Percentiles rank a stretch among this genome's conserved stretches.
These are phyloP conservation scores for Meta bourneti DNA, from an alignment of 2,888 invertebrate species.

Conservation along the genomic window DNA sequence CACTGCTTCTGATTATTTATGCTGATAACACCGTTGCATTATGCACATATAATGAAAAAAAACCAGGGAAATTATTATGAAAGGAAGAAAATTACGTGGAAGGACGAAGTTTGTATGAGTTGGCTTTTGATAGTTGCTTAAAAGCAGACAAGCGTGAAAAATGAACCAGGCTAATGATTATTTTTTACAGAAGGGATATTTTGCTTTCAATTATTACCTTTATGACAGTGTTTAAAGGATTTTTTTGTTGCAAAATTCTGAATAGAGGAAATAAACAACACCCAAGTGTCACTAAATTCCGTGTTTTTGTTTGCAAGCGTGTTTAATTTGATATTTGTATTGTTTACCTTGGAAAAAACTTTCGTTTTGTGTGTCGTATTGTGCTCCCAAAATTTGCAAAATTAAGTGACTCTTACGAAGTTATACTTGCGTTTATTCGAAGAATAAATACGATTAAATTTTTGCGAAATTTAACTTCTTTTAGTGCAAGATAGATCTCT, in stretches of 20 bases:
- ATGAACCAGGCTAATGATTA: conserved; percentile 67
- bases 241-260: not conserved
- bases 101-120: not conserved
- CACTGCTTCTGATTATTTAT: too few species aligned
- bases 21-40: too few species aligned
- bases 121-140: conserved; percentile 21
- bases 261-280: not conserved
- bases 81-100: not conserved
- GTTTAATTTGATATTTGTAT: not conserved
- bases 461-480: too few species aligned
- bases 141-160: conserved; percentile 55
- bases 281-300: not conserved
- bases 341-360: not conserved
- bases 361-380: not conserved
- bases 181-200: conserved; percentile 25
- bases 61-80: not conserved
- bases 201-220: conserved; percentile 13
- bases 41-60: not conserved
- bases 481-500: too few species aligned
- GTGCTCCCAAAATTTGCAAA: not conserved
- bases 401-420: too few species aligned
- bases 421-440: too few species aligned
- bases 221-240: conserved; percentile 4
- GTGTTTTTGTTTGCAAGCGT: not conserved
- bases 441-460: too few species aligned